Percentiles rank a stretch among this genome's conserved stretches.
Evolutionary conservation across 92 coral and sea anemone genomes (phyloP).

Genomic region (Umimayanthus chanpuru): DNA sequence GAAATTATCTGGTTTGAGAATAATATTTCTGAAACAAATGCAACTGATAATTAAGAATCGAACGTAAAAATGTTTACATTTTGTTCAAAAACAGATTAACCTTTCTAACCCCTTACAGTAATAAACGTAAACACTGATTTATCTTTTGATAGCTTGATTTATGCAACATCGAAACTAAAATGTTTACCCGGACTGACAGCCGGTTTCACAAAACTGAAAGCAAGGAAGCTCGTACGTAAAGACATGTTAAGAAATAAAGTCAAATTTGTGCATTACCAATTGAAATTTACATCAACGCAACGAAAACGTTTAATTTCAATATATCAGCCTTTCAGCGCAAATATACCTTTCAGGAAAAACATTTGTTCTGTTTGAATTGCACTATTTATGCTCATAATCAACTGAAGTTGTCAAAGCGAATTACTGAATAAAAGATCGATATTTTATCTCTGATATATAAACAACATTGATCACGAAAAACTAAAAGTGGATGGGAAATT

Average conservation of each 20-base stretch:
- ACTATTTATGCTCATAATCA: not conserved
- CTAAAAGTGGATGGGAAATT: not conserved
- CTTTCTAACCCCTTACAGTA: no score
- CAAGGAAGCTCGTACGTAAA: not conserved
- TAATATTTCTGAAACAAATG: no score
- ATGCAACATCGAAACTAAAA: not conserved
- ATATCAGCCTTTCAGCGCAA: not conserved
- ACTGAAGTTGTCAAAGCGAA: not conserved
- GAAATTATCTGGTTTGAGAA: no score
- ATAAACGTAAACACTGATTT: no score
- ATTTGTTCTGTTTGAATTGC: not conserved
- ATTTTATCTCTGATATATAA: not conserved
- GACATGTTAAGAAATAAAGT: not conserved
- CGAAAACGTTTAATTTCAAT: not conserved
- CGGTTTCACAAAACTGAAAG: not conserved
- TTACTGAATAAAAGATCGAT: not conserved
- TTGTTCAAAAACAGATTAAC: no score
- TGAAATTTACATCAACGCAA: not conserved
- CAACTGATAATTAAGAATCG: no score
- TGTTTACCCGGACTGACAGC: not conserved
- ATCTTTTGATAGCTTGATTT: no score
- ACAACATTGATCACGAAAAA: not conserved
- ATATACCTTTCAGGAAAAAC: not conserved
- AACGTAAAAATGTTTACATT: no score
- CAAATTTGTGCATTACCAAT: no score